These are phyloP conservation scores for Gibbula magus DNA, from an alignment of 2,888 invertebrate genomes.

Conservation along the genomic window DNA sequence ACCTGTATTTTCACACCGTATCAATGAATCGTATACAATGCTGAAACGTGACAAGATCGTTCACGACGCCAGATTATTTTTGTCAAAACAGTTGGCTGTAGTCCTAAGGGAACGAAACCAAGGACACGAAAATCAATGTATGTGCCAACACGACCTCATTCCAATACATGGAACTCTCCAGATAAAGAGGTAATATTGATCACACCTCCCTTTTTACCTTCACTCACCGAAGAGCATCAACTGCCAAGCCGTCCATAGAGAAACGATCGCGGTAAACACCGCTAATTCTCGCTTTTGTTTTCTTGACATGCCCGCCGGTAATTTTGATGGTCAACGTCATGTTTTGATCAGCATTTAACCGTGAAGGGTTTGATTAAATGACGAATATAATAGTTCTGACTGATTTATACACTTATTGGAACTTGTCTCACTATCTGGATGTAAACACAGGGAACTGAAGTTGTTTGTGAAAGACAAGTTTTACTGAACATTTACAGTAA, in stretches of 20 bases:
- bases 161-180: background rate
- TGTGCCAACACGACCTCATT: background rate
- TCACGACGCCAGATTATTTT: background rate
- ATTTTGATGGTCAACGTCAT: no score
- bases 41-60: background rate
- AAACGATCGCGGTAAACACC: background rate
- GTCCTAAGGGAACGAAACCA: background rate
- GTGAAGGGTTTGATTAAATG: no score
- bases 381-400: no score
- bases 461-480: no score
- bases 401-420: no score
- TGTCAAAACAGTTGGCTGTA: background rate
- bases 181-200: conserved; percentile 2
- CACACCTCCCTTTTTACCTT: background rate
- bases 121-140: background rate
- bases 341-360: no score
- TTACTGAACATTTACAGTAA: no score
- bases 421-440: no score
- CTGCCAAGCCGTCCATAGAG: background rate
- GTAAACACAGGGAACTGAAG: no score
- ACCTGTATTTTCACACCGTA: no score
- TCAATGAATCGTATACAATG: no score
- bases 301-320: no score
- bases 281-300: background rate
- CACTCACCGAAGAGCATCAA: background rate